These are phyloP conservation scores for Drosophila virilis DNA, from an alignment of 1,140 invertebrate genomes.

Conservation along the genomic window DNA sequence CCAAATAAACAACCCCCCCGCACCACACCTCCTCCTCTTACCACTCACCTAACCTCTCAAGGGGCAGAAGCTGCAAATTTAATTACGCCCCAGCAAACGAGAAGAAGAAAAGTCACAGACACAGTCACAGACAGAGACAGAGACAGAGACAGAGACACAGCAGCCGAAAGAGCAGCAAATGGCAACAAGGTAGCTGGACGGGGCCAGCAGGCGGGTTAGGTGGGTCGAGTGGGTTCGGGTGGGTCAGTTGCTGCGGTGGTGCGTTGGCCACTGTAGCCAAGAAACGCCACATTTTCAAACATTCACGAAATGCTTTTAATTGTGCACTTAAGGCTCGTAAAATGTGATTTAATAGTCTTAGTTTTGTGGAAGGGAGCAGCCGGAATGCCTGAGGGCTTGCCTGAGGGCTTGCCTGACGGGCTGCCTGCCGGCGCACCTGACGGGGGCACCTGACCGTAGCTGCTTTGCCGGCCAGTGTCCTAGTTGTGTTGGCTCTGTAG, in stretches of 20 bases:
- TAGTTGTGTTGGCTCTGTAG: constrained; percentile 24
- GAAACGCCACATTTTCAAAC: constrained; percentile 70
- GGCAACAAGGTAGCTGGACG: background rate
- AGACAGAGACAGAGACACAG: constrained; percentile 5
- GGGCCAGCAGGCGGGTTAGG: background rate
- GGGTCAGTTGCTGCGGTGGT: background rate
- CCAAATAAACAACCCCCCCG: too few relatives aligned
- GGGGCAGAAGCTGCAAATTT: constrained; percentile 55
- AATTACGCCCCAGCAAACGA: constrained; percentile 64
- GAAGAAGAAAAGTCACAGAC: constrained; percentile 12
- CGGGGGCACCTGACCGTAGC: background rate
- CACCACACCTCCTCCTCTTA: too few relatives aligned
- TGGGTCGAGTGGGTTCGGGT: background rate
- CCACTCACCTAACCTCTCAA: background rate
- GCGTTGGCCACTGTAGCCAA: constrained; percentile 19
- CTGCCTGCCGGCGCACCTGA: background rate
- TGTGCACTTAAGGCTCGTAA: constrained; percentile 82
- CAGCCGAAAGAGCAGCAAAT: constrained; percentile 2
- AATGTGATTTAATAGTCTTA: constrained; percentile 81
- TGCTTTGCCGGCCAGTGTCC: constrained; percentile 7
- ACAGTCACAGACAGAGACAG: constrained; percentile 1
- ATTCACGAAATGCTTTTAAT: constrained; percentile 82
- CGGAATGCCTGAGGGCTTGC: background rate
- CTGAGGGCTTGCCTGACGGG: background rate
- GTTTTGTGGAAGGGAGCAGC: constrained; percentile 9